A percentile compares a stretch with the other conserved stretches of the same genome.
phyloP scores from a whole-genome alignment of 1,140 invertebrate genomes.

The Heliconius melpomene region DNA sequence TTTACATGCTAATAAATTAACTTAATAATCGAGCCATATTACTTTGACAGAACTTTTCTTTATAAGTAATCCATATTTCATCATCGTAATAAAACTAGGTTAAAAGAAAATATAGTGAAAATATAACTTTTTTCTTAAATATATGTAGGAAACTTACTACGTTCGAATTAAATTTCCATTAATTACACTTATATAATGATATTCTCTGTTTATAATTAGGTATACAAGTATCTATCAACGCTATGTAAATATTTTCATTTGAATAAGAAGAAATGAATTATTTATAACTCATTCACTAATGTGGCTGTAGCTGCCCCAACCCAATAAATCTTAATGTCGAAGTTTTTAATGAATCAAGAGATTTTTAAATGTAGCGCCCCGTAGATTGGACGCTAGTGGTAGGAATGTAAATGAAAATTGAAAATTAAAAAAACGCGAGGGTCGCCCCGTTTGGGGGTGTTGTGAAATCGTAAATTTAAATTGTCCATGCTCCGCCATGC shows the following conservation, averaged over 20 bases:
- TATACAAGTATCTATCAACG: constrained; percentile 8
- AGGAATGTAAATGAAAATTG: constrained; percentile 79
- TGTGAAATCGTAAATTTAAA: constrained; percentile 78
- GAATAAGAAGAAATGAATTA: constrained; percentile 30
- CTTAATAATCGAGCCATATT: no score
- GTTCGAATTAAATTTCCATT: neutral
- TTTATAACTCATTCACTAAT: constrained; percentile 26
- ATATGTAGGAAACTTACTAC: neutral
- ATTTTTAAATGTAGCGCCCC: constrained; percentile 39
- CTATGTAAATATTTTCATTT: constrained; percentile 37
- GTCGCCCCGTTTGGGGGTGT: constrained; percentile 61
- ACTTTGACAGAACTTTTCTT: no score
- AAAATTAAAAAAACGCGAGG: constrained; percentile 80
- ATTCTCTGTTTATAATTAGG: neutral
- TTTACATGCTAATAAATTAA: no score
- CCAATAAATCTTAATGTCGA: constrained; percentile 45
- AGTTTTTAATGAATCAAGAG: constrained; percentile 48
- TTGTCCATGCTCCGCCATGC: constrained; percentile 76
- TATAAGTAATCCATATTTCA: no score
- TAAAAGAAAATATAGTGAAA: neutral
- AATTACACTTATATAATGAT: neutral
- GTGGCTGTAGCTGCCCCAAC: constrained; percentile 28
- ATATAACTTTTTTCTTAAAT: neutral
- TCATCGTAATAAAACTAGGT: no score
- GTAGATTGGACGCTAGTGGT: constrained; percentile 57